Base-by-base conservation (phyloP, 2,888 invertebrate species). In the Dasysyrphus tricinctus region DNA sequence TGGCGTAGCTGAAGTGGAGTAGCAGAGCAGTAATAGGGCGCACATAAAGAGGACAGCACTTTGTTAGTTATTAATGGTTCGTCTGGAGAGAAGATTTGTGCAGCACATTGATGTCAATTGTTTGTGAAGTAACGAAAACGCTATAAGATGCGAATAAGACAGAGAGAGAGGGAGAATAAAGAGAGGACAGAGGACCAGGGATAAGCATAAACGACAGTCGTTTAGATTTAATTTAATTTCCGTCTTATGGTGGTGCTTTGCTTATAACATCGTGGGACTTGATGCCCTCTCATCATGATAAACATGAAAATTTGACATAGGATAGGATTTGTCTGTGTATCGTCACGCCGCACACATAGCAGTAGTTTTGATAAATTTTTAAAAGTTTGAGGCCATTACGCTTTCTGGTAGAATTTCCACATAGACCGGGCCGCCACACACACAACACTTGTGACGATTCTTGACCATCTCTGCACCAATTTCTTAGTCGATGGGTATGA, bases 151-250 rank as follows among this genome's bases (percentile, higher is more conserved):
- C 4, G 44, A 47, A 51, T 16, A n/a, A 44, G 39, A 42, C 39
- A 59, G 14, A 54, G 14, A 42, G 14, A 54, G 2, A 47, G 56
- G 16, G 11, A 24, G 12, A 54, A n/a, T n/a, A n/a, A n/a, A n/a
- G n/a, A n/a, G n/a, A n/a, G n/a, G n/a, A n/a, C n/a, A n/a, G n/a
- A n/a, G n/a, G n/a, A 8, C n/a, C 63, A 37, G 61, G 42, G 54
- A 32, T 59, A 59, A 59, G n/a, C 67, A 57, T 54, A 57, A 59
- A 44, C 47, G 47, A 51, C 54, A 73, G 59, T 51, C 59, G 63
- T 74, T 63, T 85, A 74, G 77, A 74, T 85, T 85, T 80, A 85
- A 85, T 85, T 81, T 78, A 85, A 85, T 85, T 85, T 85, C 85
- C 81, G 85, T 78, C 74, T 78, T 81, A 81, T 69, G 63, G 67